A percentile compares a stretch with the other conserved stretches of the same genome.
Evolutionary conservation across 2,113 vertebrate genomes (phyloP).

Genomic region (Saguinus imperator): DNA sequence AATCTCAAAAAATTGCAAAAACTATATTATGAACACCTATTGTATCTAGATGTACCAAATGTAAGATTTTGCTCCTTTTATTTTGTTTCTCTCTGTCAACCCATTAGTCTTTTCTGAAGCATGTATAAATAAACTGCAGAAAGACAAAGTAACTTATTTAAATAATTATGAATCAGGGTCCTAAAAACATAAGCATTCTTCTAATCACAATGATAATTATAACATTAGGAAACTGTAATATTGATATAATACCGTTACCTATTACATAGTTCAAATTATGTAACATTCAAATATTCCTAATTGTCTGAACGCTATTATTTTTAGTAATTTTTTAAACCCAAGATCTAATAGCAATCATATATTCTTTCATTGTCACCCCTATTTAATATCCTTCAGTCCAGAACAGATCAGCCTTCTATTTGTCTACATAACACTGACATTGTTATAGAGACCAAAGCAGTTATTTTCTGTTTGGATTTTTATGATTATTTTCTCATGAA

Average conservation of each 20-base stretch:
- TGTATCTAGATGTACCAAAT: not conserved
- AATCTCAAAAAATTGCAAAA: not conserved
- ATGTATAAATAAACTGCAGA: not conserved
- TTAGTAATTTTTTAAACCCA: not conserved
- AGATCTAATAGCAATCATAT: not conserved
- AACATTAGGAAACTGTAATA: not conserved
- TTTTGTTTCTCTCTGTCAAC: not conserved
- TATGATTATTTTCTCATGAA: not conserved
- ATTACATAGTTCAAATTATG: not conserved
- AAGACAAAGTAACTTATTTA: slow-evolving; percentile 14
- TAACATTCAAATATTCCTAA: not conserved
- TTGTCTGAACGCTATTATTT: not conserved
- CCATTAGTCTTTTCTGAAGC: not conserved
- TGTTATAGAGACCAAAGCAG: not conserved
- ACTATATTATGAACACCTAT: not conserved
- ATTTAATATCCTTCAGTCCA: not conserved
- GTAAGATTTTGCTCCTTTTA: not conserved
- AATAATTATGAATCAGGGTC: not conserved
- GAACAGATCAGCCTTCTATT: not conserved
- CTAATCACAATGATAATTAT: not conserved
- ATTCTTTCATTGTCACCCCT: not conserved
- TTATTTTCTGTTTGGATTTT: not conserved
- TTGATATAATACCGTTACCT: not conserved
- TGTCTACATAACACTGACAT: not conserved
- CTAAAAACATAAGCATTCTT: not conserved